These are phyloP conservation scores for Tubulanus polymorphus DNA, from an alignment of 2,888 invertebrate genomes.

Conservation along the genomic window DNA sequence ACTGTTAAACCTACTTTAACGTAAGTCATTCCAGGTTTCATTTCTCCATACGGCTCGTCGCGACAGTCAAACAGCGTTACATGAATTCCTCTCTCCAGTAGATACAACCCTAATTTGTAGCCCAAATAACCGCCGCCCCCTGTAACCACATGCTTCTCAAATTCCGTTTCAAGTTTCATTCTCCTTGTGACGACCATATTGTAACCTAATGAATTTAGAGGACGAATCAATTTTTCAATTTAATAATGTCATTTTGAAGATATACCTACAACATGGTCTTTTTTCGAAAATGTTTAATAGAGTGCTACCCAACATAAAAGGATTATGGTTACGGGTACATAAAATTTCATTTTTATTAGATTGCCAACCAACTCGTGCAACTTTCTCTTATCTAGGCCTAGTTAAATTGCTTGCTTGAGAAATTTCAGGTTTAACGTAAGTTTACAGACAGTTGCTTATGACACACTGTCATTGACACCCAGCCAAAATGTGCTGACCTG, in stretches of 20 bases:
- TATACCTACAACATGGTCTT: background rate
- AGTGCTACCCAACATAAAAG: background rate
- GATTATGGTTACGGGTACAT: background rate
- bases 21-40: no score
- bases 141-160: conserved; percentile 41
- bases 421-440: background rate
- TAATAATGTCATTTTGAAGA: no score
- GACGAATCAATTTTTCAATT: background rate
- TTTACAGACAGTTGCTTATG: background rate
- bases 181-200: no score
- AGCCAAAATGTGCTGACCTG: background rate
- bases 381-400: no score
- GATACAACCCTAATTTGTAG: conserved; percentile 44
- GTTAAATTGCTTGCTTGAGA: no score
- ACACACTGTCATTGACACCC: background rate
- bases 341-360: background rate
- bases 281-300: background rate
- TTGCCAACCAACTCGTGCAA: background rate
- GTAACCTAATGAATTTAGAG: background rate
- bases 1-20: no score
- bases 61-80: conserved; percentile 52
- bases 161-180: background rate
- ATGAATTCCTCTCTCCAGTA: conserved; percentile 40
- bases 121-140: conserved; percentile 55
- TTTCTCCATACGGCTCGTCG: no score